Conservation (phyloP, 2,797 vertebrate genomes). For the Dicrostonyx torquatus region DNA sequence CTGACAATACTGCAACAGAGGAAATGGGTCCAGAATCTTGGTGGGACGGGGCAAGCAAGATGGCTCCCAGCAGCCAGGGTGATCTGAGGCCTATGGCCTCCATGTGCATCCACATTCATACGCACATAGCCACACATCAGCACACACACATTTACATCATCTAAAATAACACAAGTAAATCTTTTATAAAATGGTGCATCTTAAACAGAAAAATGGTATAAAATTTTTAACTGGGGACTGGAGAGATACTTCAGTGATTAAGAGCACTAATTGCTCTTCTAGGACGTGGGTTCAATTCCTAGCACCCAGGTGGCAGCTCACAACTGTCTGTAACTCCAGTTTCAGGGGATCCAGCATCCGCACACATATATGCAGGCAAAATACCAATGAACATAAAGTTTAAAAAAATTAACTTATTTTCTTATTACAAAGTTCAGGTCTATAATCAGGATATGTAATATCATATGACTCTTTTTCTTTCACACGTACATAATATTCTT, state of each 20-base stretch:
- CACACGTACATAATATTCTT: not conserved
- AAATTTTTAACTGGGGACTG: not conserved
- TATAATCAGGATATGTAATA: not conserved
- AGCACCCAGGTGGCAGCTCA: not conserved
- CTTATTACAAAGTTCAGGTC: not conserved
- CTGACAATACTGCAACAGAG: not conserved
- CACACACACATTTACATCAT: not conserved
- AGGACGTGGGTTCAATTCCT: not conserved
- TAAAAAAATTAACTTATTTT: not conserved
- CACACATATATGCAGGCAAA: not conserved
- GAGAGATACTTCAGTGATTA: not conserved
- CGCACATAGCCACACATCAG: not conserved
- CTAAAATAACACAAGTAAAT: not conserved
- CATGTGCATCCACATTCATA: not conserved
- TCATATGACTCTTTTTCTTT: not conserved
- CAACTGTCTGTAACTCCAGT: not conserved
- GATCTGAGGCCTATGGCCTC: not conserved
- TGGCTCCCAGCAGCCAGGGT: not conserved
- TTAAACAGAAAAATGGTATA: not conserved
- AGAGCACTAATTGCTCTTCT: not conserved
- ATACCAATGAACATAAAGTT: not conserved
- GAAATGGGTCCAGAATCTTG: not conserved
- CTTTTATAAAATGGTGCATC: not conserved
- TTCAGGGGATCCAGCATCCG: not conserved
- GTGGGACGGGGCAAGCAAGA: not conserved